Base-by-base conservation (phyloP, 2,888 invertebrate genomes). In the Drosophila kambysellisi region DNA sequence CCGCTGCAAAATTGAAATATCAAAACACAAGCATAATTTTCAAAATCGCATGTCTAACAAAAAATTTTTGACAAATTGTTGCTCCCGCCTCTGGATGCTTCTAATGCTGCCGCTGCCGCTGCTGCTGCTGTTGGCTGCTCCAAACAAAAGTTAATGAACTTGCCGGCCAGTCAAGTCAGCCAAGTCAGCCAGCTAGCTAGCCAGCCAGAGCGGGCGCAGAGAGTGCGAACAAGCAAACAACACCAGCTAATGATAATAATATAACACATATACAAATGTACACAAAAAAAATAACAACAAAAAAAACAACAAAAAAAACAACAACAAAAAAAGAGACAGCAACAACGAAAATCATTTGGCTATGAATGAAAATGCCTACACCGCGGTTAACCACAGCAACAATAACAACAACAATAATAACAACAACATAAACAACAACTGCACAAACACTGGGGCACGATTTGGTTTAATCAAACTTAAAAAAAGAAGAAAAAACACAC, bases 71-170 rank as follows among this genome's bases (percentile, higher is more conserved):
- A 89, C 85, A 86, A 89, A 89, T 89, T 87, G 64, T 83, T 81
- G 73, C 72, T 76, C 70, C 83, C 78, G 82, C 74, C 48, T 64
- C 48, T 32, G 46, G 46, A 46, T 25, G 25, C 46, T 46, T 25
- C 46, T 25, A 72, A 52, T 54, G 39, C 58, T 54, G 39, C 11
- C 11, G 20, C 43, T 43, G 41, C 41, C 15, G 2, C 37, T 39
- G 17, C 59, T 30, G 33, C 62, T n/a, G n/a, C 32, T 12, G 52
- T 2, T 33, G 43, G 46, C 39, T 51, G 56, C 41, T 54, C 54
- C 66, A 80, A 70, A 78, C 66, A 81, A 81, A 85, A 89, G 89
- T 89, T 89, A 89, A 86, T 86, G 86, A 86, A 86, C 86, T 89
- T 89, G 79, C 76, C 59, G 48, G 64, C 64, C 68, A 70, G 72